phyloP scores from a whole-genome alignment of 2,797 vertebrate genomes.

The Lepus oiostolus region DNA sequence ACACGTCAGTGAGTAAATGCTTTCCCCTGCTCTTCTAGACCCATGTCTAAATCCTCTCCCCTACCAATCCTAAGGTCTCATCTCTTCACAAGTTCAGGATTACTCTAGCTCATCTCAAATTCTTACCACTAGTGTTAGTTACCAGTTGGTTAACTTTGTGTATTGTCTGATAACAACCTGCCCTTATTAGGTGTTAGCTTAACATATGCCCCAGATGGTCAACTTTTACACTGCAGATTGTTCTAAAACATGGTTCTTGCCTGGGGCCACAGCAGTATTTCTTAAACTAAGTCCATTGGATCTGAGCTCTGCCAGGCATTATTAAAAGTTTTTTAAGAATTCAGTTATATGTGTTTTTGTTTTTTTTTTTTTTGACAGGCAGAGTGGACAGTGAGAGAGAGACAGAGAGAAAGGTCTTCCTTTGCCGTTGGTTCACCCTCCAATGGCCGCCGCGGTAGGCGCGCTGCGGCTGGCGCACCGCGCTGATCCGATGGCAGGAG shows the following conservation, averaged over 20 bases:
- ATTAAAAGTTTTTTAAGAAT: constrained; percentile 30
- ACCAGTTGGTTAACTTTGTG: not conserved
- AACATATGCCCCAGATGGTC: constrained; percentile 15
- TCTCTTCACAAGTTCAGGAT: not conserved
- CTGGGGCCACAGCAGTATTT: not conserved
- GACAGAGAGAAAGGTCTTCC: no score
- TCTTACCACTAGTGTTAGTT: not conserved
- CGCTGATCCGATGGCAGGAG: no score
- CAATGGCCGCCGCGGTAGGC: no score
- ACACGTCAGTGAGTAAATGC: constrained; percentile 39
- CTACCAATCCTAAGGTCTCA: not conserved
- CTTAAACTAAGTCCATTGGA: constrained; percentile 15
- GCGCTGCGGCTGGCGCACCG: no score
- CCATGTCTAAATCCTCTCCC: constrained; percentile 14
- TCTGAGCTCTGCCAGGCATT: not conserved
- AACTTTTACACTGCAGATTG: constrained; percentile 41
- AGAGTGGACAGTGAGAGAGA: no score
- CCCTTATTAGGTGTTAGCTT: not conserved
- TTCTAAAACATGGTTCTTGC: constrained; percentile 47
- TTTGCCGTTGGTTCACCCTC: no score
- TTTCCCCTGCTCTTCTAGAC: constrained; percentile 29
- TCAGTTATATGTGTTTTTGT: constrained; percentile 30
- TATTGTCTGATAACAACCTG: constrained; percentile 34
- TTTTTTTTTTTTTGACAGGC: no score
- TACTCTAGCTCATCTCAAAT: constrained; percentile 34